Evolutionary conservation across 2,888 invertebrate species (phyloP).

Genomic region (Nezara viridula): DNA sequence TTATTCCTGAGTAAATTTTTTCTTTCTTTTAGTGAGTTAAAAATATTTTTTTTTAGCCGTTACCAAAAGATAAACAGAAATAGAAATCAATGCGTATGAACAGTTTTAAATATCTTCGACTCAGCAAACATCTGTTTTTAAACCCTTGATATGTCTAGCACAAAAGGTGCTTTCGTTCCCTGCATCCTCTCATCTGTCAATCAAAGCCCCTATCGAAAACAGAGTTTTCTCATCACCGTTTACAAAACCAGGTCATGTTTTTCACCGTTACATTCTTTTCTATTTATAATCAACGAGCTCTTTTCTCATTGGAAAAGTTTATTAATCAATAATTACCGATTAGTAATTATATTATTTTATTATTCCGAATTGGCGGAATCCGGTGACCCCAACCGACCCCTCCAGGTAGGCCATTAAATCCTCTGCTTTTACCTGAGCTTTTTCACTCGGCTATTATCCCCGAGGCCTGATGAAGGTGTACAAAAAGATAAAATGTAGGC

Average conservation of each 20-base stretch:
- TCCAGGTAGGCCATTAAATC: not conserved
- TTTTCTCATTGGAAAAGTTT: too few relatives aligned
- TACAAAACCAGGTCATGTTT: not conserved
- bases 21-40: too few relatives aligned
- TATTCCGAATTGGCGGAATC: not conserved
- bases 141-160: not conserved
- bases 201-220: not conserved
- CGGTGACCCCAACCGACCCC: not conserved
- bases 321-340: too few relatives aligned
- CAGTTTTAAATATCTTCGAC: too few relatives aligned
- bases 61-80: too few relatives aligned
- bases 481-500: not conserved
- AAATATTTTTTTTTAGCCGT: too few relatives aligned
- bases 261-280: not conserved
- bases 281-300: not conserved
- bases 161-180: not conserved
- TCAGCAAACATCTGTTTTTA: not conserved
- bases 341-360: not conserved
- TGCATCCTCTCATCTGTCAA: not conserved
- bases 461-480: not conserved
- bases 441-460: constrained; percentile 1
- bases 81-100: too few relatives aligned
- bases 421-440: constrained; percentile 2
- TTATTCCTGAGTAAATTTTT: too few relatives aligned
- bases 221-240: not conserved